Base-by-base conservation (phyloP, 1,140 invertebrate species). In the Macrosteles quadrilineatus region DNA sequence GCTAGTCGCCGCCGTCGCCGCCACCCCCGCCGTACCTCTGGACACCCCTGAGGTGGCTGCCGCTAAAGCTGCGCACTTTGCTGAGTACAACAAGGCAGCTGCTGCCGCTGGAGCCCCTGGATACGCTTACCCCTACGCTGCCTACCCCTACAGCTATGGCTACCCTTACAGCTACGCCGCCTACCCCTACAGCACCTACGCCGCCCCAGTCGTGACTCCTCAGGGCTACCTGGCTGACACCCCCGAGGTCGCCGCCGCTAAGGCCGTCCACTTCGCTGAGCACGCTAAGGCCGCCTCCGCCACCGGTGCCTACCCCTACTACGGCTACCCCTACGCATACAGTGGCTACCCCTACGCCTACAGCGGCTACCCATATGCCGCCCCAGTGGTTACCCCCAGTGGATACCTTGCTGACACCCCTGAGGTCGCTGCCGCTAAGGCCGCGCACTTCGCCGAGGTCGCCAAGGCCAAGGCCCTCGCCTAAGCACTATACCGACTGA, bases 381-480 rank as follows among this genome's bases (percentile, higher is more conserved):
- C 31, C 68, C 53, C 72, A 23, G 71, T 72, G 19, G 69, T 86
- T 1, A 85, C 85, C 25, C 82, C 83, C 29, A 84, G 86, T 73
- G 87, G 86, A 67, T 83, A 85, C 67, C 84, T 88, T 57, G 77
- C 84, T 9, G 86, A 87, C 72, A 86, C 86, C 1, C 84, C 85
- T 32, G 86, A 87, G 79, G 86, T 87, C 3, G 83, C 84, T 43
- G 82, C 82, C 55, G 86, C 86, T 50, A 86, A 86, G 76, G 84
- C 84, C 23, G 82, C 78, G 1, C 85, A 86, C 72, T 84, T 84
- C 74, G 82, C 83, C 66, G 85, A 70, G 47, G 57, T 72, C 31
- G 59, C 70, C 62, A 73, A 72, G 64, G 72, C 68, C 45, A 65
- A 70, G 32, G 68, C 68, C 23, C 55, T 70, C 19, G 69, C 55